A percentile compares a stretch with the other conserved stretches of the same genome.
Evolutionary conservation across 2,113 vertebrate species (phyloP).

Genomic region (Apaloderma vittatum): DNA sequence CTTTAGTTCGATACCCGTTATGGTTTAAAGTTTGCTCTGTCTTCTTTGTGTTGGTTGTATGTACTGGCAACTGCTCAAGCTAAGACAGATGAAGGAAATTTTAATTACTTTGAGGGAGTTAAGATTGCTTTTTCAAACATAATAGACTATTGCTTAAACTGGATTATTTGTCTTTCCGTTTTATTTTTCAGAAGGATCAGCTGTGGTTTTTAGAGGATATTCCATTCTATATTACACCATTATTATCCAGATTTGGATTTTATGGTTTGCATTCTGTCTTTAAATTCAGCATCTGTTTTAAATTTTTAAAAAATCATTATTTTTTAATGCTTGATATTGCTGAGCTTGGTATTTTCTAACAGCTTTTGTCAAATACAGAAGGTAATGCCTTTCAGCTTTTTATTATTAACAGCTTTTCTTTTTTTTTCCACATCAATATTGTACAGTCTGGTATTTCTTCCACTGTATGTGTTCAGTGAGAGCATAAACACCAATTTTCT

Average conservation of each 20-base stretch:
- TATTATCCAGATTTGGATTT: neutral
- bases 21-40: conserved; percentile 8
- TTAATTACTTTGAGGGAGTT: conserved; percentile 47
- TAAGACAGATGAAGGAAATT: conserved; percentile 13
- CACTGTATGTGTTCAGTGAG: neutral
- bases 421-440: rapidly evolving
- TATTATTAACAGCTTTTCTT: neutral
- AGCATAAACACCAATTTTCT: neutral
- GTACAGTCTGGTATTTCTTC: neutral
- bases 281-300: conserved; percentile 33
- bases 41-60: neutral
- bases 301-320: neutral
- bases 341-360: conserved; percentile 33
- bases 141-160: neutral
- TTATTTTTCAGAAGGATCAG: conserved; percentile 17
- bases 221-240: neutral
- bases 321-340: neutral
- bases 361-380: conserved; percentile 15
- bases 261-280: conserved; percentile 8
- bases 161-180: neutral
- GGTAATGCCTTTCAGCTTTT: conserved; percentile 29
- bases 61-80: neutral
- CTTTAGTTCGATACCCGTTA: neutral
- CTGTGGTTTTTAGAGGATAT: conserved; percentile 30
- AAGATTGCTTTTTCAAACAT: conserved; percentile 29